Percentiles rank a stretch among this genome's conserved stretches.
These are phyloP conservation scores for Lycocerus yunnanus DNA, from an alignment of 2,888 invertebrate genomes.

Conservation along the genomic window DNA sequence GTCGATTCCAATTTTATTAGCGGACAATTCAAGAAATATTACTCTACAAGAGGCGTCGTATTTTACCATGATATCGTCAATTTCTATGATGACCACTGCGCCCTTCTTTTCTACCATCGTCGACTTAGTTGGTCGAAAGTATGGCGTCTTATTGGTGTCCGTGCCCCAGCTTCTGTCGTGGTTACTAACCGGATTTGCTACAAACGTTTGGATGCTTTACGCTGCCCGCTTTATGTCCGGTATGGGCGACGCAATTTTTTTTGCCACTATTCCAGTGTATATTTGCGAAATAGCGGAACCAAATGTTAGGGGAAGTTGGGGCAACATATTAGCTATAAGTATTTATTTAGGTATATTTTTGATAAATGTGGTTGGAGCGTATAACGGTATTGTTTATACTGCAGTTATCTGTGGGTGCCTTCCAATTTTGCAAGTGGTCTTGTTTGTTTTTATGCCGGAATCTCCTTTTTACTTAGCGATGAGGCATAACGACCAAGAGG, in stretches of 20 bases:
- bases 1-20: constrained; percentile 17
- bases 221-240: constrained; percentile 42
- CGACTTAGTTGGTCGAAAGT: neutral
- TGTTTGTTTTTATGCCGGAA: constrained; percentile 63
- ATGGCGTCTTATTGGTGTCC: neutral
- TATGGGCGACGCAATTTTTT: constrained; percentile 41
- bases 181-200: constrained; percentile 39
- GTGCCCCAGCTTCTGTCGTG: constrained; percentile 27
- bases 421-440: neutral
- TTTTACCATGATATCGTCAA: neutral
- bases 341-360: constrained; percentile 41
- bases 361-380: constrained; percentile 57
- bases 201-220: constrained; percentile 42
- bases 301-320: constrained; percentile 44
- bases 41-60: constrained; percentile 1
- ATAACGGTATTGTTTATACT: neutral
- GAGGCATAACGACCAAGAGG: constrained; percentile 39
- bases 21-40: constrained; percentile 7
- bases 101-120: neutral
- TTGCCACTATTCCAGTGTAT: constrained; percentile 42
- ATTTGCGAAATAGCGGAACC: constrained; percentile 48
- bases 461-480: constrained; percentile 33
- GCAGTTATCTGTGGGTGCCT: constrained; percentile 4
- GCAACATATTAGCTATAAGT: constrained; percentile 40
- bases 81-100: neutral